Percentiles rank a stretch among this genome's conserved stretches.
These are phyloP conservation scores for Oxygymnocypris stewartii DNA, from an alignment of 2,113 vertebrate genomes.

Conservation along the genomic window DNA sequence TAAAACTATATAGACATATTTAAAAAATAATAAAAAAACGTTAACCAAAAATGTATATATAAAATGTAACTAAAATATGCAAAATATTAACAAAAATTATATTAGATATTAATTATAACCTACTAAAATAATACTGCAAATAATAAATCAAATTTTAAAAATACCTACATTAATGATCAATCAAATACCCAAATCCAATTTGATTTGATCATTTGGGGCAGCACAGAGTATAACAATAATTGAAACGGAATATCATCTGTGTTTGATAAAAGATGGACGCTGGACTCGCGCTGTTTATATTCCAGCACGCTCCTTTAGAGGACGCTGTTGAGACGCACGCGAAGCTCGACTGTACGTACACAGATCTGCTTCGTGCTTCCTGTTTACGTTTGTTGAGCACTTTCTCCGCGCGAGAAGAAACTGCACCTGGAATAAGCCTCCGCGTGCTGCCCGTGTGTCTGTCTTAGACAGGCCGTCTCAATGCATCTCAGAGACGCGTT, in stretches of 20 bases:
- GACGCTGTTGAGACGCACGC: background rate
- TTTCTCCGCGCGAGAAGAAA: background rate
- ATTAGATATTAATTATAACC: background rate
- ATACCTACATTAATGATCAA: background rate
- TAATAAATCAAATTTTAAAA: background rate
- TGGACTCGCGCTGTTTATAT: no score
- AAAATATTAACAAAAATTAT: background rate
- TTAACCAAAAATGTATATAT: no score
- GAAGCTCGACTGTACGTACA: background rate
- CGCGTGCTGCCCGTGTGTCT: background rate
- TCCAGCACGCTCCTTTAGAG: background rate
- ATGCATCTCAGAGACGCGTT: constrained; percentile 74
- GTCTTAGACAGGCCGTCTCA: constrained; percentile 71
- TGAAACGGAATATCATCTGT: no score
- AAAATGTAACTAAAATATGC: no score
- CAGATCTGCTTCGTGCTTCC: constrained; percentile 31
- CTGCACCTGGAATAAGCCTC: no score
- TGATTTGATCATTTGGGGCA: background rate
- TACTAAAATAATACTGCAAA: background rate
- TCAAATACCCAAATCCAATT: background rate
- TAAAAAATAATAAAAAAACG: no score
- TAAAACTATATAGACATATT: no score
- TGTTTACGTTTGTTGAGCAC: constrained; percentile 49
- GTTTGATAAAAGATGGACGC: no score
- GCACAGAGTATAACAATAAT: background rate